Evolutionary conservation across 2,797 vertebrate species (phyloP), one percentile per base, ranked within the genome.

Genomic region (Benthosema pterotum): DNA sequence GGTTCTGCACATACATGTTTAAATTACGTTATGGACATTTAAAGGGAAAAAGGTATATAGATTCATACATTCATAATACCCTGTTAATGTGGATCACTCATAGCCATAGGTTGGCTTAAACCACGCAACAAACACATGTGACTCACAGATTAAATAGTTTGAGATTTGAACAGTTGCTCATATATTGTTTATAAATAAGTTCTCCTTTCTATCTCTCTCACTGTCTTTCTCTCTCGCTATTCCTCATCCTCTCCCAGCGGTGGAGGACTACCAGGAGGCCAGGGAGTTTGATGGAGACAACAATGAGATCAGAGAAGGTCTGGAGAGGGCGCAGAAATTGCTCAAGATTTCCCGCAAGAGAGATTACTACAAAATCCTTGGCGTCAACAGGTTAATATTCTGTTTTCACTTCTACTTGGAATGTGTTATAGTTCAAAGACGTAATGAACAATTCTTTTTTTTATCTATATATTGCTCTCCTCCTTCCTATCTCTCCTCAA

Each of bases 281-380:
- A 86, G 83, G 52, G 94, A 94, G 79, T 91, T 95, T 15, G 93
- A 95, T 17, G 48, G 76, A 4, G 93, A 94, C 12, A 94, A 80
- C 57, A 87, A 88, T 14, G 91, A 94, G 19, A 85, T 95, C 17
- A 88, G 79, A 66, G 93, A 95, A 43, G 94, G 94, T 6, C 86
- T 95, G 4, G 94, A 95, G 1, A 84, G 91, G 18, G 93, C 94
- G 0, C 94, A 94, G 81, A 95, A 93, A 59, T 76, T 95, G 11
- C 91, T 95, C 3, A 95, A 95, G 73, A 17, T 93, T 51, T 95
- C 94, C 1, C 89, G 83, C 0, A 94, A 95, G 80, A 89, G 94
- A 55, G 94, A 95, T 65, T 95, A 95, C 78, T 95, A 95, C 71
- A 95, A 95, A 83, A 95, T 95, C 79, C 85, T 95, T 1, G 94